These are phyloP conservation scores for Nymphalis polychloros DNA, from an alignment of 2,888 invertebrate genomes.

Conservation along the genomic window DNA sequence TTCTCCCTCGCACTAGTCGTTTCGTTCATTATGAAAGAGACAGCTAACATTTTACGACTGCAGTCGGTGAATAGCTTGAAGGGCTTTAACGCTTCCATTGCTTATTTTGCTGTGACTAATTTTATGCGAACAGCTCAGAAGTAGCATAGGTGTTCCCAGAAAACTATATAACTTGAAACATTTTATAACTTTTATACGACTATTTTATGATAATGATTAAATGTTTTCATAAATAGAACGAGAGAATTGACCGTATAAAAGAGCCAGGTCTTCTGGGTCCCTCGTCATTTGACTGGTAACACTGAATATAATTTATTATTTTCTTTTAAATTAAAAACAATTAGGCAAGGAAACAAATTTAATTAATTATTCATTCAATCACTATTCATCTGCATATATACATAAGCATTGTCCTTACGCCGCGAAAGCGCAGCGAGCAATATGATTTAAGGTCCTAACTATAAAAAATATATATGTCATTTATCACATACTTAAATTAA, in stretches of 20 bases:
- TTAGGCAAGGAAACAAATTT: too few relatives aligned
- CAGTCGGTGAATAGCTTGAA: slow-evolving; percentile 64
- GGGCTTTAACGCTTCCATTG: slow-evolving; percentile 69
- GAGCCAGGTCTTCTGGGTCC: neutral
- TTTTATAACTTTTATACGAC: slow-evolving; percentile 44
- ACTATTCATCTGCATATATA: too few relatives aligned
- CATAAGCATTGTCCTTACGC: too few relatives aligned
- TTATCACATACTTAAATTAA: too few relatives aligned
- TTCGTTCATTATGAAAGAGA: slow-evolving; percentile 48
- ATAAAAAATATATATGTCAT: too few relatives aligned
- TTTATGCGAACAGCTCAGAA: slow-evolving; percentile 62
- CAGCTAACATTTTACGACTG: slow-evolving; percentile 64
- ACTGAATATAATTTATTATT: too few relatives aligned
- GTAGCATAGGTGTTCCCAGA: slow-evolving; percentile 58
- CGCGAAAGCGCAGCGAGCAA: too few relatives aligned
- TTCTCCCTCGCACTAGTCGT: slow-evolving; percentile 50
- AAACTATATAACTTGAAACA: slow-evolving; percentile 45
- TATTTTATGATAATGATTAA: slow-evolving; percentile 45
- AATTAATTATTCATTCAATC: too few relatives aligned
- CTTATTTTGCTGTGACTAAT: slow-evolving; percentile 77
- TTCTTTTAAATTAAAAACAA: too few relatives aligned
- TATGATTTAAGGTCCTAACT: too few relatives aligned
- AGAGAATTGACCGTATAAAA: slow-evolving; percentile 23
- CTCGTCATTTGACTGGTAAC: too few relatives aligned
- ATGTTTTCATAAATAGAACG: slow-evolving; percentile 33